Percentiles rank a stretch among this genome's conserved stretches.
These are phyloP conservation scores for honey bee (Apis mellifera) DNA, from an alignment of 1,140 invertebrate genomes.

Conservation along the genomic window DNA sequence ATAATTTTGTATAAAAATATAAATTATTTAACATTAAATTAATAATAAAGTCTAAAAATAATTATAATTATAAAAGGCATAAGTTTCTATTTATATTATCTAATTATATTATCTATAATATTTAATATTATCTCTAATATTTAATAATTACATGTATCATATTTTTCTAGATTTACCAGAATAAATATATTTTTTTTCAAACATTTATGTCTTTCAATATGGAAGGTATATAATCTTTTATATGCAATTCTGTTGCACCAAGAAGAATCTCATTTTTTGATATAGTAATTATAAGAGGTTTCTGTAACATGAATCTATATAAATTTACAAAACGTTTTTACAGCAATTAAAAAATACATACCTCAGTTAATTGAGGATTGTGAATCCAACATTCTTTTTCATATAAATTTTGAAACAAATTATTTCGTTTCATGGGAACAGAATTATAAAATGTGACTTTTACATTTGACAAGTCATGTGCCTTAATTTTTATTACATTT, in stretches of 20 bases:
- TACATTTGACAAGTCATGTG: constrained; percentile 52
- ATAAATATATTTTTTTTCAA: constrained; percentile 39
- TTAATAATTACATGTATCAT: constrained; percentile 29
- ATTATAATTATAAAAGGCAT: constrained; percentile 9
- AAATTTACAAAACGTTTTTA: background rate
- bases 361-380: constrained; percentile 70
- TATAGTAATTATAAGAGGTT: constrained; percentile 66
- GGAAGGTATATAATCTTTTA: constrained; percentile 64
- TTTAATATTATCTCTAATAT: no score
- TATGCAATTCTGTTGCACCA: constrained; percentile 59
- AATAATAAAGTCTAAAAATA: background rate
- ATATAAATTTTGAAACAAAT: constrained; percentile 61
- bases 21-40: background rate
- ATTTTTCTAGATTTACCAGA: background rate
- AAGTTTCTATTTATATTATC: constrained; percentile 26
- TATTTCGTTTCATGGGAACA: constrained; percentile 60
- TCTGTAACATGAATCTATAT: constrained; percentile 52
- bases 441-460: constrained; percentile 68
- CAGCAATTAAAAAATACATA: constrained; percentile 41
- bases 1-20: constrained; percentile 2
- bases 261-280: constrained; percentile 61
- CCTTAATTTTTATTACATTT: constrained; percentile 63
- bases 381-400: constrained; percentile 69
- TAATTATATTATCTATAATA: no score
- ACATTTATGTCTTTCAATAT: constrained; percentile 58